Evolutionary conservation across 30 jellyfish, hydroid and myxozoan species (phyloP), one percentile per base, ranked within the genome.

Genomic region (Sanderia malayensis): DNA sequence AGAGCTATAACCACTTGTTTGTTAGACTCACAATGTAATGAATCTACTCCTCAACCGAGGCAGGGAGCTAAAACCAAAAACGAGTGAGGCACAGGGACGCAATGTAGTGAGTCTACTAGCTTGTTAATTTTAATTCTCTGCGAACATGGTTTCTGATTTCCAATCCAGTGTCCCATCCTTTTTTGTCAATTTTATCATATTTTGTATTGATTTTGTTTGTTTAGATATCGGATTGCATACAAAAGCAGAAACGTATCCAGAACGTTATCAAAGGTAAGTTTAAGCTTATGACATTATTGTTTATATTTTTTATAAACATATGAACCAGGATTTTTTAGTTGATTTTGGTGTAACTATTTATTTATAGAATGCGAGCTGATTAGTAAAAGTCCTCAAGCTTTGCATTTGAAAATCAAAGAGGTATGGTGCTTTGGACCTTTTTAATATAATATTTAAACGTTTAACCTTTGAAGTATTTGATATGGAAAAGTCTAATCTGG

Each of bases 371-470:
- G 58, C 19, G 70, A 41, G 10, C 19, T 60, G 23, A 6, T 74
- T 9, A 21, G 77, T 10, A 73, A 58, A 44, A 73, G 60, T 13
- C 86, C 86, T 1, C 57, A 74, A 32, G 21, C 47, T n/a, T 32
- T 74, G 18, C 60, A 77, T 24, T 8, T 74, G 33, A 74, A 74
- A 26, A 29, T 74, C 4, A 74, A 74, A 61, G 77, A 74, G 86
- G 86, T 74, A 21, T 61, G 46, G 11, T 6, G 2, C 53, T 55
- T 3, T 17, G 15, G 21, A 17, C 31, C 21, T 24, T 44, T n/a
- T 6, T 41, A 15, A 41, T 41, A 6, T 41, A 41, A 41, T 6
- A 41, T 6, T 15, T 41, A 41, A 41, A 41, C 8, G 21, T 49
- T 61, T 61, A 17, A 19, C 26, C 18, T 27, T 27, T 7, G 9